These are phyloP conservation scores for Antitype chi DNA, from an alignment of 2,888 invertebrate species.

Conservation along the genomic window DNA sequence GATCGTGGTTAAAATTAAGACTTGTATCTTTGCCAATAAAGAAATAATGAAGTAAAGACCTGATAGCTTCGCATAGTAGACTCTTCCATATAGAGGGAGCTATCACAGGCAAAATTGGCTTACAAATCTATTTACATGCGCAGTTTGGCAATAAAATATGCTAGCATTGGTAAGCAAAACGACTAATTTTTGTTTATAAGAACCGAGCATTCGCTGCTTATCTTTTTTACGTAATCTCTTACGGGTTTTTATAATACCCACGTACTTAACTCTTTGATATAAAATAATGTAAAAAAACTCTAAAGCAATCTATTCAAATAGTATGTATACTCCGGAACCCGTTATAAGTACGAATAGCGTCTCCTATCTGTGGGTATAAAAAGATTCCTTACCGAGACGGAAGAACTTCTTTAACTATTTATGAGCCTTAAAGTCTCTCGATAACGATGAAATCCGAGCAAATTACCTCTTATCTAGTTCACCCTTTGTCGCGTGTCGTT, in stretches of 20 bases:
- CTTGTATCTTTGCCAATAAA: too few species aligned
- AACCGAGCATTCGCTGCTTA: too few species aligned
- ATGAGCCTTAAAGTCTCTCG: constrained; percentile 79
- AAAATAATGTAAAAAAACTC: background rate
- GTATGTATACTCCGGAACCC: background rate
- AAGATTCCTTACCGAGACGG: constrained; percentile 49
- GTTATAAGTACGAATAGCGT: constrained; percentile 23
- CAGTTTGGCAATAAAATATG: too few species aligned
- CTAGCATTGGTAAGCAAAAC: too few species aligned
- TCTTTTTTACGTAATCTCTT: background rate
- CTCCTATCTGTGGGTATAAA: constrained; percentile 31
- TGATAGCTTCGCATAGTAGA: too few species aligned
- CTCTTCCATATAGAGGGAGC: too few species aligned
- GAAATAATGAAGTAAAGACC: too few species aligned
- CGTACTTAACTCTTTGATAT: background rate
- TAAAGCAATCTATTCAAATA: background rate
- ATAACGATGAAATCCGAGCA: constrained; percentile 72
- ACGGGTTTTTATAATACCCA: background rate
- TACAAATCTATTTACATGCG: too few species aligned
- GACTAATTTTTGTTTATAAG: too few species aligned
- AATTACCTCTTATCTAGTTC: constrained; percentile 75
- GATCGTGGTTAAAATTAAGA: too few species aligned
- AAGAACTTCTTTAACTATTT: constrained; percentile 80
- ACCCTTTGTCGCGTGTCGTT: constrained; percentile 73
- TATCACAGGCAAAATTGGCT: too few species aligned